These are phyloP conservation scores for Apogon hyalosoma DNA, from an alignment of 2,797 vertebrate species.

Conservation along the genomic window DNA sequence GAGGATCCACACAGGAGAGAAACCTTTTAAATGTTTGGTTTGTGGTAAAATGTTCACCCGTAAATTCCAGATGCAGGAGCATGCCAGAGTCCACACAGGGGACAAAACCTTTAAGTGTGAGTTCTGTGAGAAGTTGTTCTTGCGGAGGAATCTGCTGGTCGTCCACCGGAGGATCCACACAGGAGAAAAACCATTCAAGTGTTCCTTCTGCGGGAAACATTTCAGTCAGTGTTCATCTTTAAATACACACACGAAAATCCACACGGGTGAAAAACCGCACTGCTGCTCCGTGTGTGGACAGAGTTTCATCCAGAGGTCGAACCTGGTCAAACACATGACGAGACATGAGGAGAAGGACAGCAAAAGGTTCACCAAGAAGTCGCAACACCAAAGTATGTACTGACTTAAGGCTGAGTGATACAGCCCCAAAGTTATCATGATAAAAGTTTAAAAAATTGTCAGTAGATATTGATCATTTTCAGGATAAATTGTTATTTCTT, in stretches of 20 bases:
- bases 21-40: not conserved
- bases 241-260: not conserved
- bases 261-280: not conserved
- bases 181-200: not conserved
- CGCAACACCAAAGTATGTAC: no score
- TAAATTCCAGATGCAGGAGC: not conserved
- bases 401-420: no score
- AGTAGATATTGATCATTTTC: no score
- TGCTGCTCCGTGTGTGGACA: not conserved
- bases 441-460: no score
- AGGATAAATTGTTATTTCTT: no score
- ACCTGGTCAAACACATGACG: slow-evolving; percentile 10
- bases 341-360: not conserved
- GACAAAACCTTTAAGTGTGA: no score
- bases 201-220: not conserved
- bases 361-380: slow-evolving; percentile 1
- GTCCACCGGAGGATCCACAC: not conserved
- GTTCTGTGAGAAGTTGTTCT: no score
- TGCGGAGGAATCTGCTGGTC: no score
- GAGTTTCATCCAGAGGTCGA: not conserved
- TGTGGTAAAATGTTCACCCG: slow-evolving; percentile 3
- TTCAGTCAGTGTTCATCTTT: no score
- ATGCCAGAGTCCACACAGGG: not conserved
- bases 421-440: no score
- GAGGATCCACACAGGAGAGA: not conserved